A percentile compares a stretch with the other conserved stretches of the same genome.
phyloP scores from a whole-genome alignment of 1,140 invertebrate genomes.

The Prorops nasuta region DNA sequence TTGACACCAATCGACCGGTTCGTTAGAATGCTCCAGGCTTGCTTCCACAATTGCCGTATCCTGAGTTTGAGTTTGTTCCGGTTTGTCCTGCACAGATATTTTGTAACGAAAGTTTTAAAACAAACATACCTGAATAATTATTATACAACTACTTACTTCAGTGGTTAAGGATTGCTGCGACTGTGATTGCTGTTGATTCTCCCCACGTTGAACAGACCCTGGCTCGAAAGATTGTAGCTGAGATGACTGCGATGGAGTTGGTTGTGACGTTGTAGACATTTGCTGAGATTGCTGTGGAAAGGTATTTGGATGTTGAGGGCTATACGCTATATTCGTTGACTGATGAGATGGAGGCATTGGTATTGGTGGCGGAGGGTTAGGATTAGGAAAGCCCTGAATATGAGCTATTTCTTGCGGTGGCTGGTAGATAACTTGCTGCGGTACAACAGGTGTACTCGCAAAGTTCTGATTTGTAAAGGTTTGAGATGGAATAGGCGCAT shows the following conservation, averaged over 20 bases:
- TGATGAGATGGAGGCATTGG: slow-evolving; percentile 53
- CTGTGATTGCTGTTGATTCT: slow-evolving; percentile 21
- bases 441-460: slow-evolving; percentile 48
- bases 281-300: slow-evolving; percentile 27
- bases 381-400: slow-evolving; percentile 50
- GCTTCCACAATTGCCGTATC: slow-evolving; percentile 28
- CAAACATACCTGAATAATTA: neutral
- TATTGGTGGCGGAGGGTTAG: slow-evolving; percentile 52
- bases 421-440: slow-evolving; percentile 47
- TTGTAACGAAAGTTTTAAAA: slow-evolving; percentile 10
- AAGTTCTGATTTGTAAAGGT: slow-evolving; percentile 80
- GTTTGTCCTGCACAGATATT: slow-evolving; percentile 40
- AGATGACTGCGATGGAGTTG: slow-evolving; percentile 26
- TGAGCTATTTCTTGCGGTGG: slow-evolving; percentile 47
- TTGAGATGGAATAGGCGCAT: slow-evolving; percentile 68
- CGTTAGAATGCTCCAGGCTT: slow-evolving; percentile 34
- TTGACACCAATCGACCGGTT: slow-evolving; percentile 44
- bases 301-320: slow-evolving; percentile 41
- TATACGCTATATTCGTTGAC: slow-evolving; percentile 43
- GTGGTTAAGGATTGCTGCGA: too few species aligned
- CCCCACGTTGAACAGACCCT: slow-evolving; percentile 15
- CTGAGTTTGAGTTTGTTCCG: slow-evolving; percentile 34
- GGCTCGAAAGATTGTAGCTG: slow-evolving; percentile 29
- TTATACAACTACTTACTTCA: neutral
- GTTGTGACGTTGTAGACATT: slow-evolving; percentile 23